Percentiles rank a stretch among this genome's conserved stretches.
These are phyloP conservation scores for Pristionchus mayeri DNA, from an alignment of 2,888 invertebrate genomes.

Conservation along the genomic window DNA sequence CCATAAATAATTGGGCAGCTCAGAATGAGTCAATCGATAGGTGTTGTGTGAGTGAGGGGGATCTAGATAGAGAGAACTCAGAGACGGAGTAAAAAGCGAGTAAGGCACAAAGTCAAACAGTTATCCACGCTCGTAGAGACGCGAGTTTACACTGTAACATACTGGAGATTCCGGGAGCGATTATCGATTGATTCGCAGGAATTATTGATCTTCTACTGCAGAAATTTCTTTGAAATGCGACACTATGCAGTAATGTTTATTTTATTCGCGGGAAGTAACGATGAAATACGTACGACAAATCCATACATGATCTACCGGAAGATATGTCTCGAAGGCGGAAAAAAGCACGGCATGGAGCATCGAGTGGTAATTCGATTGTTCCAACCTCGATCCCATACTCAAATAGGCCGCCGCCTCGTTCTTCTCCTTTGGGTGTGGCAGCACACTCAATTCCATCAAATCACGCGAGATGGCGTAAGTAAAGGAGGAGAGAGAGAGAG, in stretches of 20 bases:
- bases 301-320: neutral
- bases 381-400: neutral
- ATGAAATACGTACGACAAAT: too few relatives aligned
- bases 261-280: too few relatives aligned
- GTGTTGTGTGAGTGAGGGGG: neutral
- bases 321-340: neutral
- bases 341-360: neutral
- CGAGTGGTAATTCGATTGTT: neutral
- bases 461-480: neutral
- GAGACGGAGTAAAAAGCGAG: conserved; percentile 34
- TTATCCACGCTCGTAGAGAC: conserved; percentile 8
- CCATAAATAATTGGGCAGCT: too few relatives aligned
- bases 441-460: neutral
- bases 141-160: conserved; percentile 8
- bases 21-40: conserved; percentile 13
- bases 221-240: too few relatives aligned
- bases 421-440: conserved; percentile 38
- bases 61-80: neutral
- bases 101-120: conserved; percentile 44
- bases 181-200: neutral
- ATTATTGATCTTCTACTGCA: neutral
- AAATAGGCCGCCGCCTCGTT: conserved; percentile 3
- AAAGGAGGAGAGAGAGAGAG: too few relatives aligned
- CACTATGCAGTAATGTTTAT: too few relatives aligned
- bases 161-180: conserved; percentile 1